Percentiles rank a stretch among this genome's conserved stretches.
phyloP scores from a whole-genome alignment of 2,888 invertebrate genomes.

The Ethmia dodecea region DNA sequence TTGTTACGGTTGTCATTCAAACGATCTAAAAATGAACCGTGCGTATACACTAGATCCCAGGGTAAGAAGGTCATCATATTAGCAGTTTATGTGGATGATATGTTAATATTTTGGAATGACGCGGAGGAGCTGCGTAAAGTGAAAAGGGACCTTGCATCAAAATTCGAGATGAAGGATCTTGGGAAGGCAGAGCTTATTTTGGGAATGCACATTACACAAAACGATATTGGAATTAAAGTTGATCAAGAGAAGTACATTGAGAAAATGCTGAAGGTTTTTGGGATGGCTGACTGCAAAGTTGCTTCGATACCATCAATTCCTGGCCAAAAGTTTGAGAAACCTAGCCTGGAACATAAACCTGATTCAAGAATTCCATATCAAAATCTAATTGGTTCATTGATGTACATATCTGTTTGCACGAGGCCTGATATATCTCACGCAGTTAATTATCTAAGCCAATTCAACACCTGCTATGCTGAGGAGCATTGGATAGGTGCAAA shows the following conservation, averaged over 20 bases:
- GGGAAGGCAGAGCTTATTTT: background rate
- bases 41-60: conserved; percentile 5
- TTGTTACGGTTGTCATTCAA: conserved; percentile 1
- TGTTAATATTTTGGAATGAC: conserved; percentile 2
- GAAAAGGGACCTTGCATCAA: conserved; percentile 7
- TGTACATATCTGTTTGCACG: background rate
- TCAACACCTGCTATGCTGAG: background rate
- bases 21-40: conserved; percentile 7
- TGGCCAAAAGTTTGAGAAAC: background rate
- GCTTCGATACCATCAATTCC: background rate
- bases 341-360: background rate
- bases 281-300: background rate
- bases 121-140: conserved; percentile 6
- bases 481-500: background rate
- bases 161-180: background rate
- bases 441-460: background rate
- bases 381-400: background rate
- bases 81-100: conserved; percentile 2
- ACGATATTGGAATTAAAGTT: background rate
- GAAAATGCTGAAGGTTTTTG: background rate
- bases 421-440: conserved; percentile 1
- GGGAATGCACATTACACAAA: background rate
- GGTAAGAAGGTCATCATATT: conserved; percentile 1
- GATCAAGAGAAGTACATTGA: background rate
- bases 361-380: background rate